Conservation (phyloP, 2,113 vertebrate genomes). For the Acrocephalus arundinaceus region DNA sequence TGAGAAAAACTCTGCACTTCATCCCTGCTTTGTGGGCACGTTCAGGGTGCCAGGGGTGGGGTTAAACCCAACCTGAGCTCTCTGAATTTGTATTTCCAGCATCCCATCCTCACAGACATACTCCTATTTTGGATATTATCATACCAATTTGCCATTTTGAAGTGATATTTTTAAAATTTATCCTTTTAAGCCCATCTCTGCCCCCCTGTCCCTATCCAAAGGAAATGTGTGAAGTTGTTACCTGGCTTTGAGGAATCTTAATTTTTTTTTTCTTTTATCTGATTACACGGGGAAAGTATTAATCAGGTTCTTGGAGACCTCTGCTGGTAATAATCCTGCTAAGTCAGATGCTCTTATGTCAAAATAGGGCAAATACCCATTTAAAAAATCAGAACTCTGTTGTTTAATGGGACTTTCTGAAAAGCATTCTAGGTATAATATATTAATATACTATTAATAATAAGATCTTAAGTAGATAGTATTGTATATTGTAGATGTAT, state of each 20-base stretch:
- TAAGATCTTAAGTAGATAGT: not conserved
- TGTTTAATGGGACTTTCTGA: not conserved
- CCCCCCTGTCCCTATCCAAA: not conserved
- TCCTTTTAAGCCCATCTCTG: not conserved
- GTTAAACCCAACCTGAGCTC: not conserved
- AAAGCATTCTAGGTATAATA: not conserved
- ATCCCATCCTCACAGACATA: not conserved
- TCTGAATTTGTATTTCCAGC: not conserved
- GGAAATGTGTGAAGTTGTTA: not conserved
- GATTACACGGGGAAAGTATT: not conserved
- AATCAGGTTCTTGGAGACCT: conserved; percentile 64
- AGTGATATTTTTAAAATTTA: not conserved
- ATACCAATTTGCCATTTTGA: not conserved
- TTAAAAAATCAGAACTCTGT: not conserved
- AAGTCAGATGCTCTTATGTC: not conserved
- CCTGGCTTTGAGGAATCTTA: not conserved
- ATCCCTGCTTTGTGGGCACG: not conserved
- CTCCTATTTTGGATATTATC: not conserved
- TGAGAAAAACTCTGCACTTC: not conserved
- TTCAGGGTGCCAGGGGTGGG: not conserved
- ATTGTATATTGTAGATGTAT: not conserved
- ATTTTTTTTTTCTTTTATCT: not conserved
- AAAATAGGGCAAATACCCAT: not conserved
- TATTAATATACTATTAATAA: too few relatives aligned
- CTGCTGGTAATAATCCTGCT: conserved; percentile 51